Base-by-base conservation (phyloP, 2,888 invertebrate species). In the Danaus chrysippus region DNA sequence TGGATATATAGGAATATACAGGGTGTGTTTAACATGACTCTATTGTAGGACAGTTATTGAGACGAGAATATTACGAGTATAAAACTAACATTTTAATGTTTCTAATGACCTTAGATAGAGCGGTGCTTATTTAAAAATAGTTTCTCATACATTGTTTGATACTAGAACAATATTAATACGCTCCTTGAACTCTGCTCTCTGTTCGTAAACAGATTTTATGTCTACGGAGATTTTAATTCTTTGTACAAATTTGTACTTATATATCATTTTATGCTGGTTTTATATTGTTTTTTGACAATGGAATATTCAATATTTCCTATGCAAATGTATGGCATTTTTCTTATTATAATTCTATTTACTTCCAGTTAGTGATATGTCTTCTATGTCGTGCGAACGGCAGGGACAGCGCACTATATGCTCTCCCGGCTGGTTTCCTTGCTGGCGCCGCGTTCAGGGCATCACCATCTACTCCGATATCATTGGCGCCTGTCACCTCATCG, bases 1-100 rank as follows among this genome's bases (percentile, higher is more conserved):
- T 10, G 91, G 91, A n/a, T 91, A 91, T 63, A 91, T 91, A 49
- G 91, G 91, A 23, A 87, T 91, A 71, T 91, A 91, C 74, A 83
- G 91, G 80, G 91, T 91, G 68, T 83, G 83, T 69, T 43, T 49
- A 17, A 46, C 15, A 46, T 46, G n/a, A 15, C 6, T 46, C 23
- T 46, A 13, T n/a, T 6, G 8, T 34, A 34, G 23, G 5, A 23
- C 1, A 23, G 23, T 34, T 34, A 34, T 34, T 34, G 23, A 34
- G 3, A 34, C 23, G 3, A 34, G 23, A 34, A 34, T 34, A 34
- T 34, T 34, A 34, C 6, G 23, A 34, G 23, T 34, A 34, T 2
- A 34, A 34, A 34, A 34, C 23, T 34, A 34, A 34, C 23, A 3
- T 34, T n/a, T 34, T 8, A 34, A 34, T 34, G 23, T 34, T 34